Evolutionary conservation across 2,113 vertebrate genomes (phyloP), one percentile per base, ranked within the genome.

Genomic region (Lepus europaeus): DNA sequence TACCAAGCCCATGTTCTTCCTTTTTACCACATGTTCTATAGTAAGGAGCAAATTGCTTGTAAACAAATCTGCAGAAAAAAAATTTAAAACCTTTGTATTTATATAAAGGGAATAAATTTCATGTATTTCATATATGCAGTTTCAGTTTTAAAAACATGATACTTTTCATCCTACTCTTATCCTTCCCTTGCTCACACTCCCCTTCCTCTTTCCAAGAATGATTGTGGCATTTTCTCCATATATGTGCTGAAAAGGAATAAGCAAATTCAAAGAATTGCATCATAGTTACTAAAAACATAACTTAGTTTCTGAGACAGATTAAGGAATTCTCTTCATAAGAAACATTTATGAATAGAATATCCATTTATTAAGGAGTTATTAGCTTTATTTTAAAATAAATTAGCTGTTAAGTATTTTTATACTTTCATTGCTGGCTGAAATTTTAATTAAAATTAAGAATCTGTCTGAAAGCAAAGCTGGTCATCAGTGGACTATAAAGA

Each of bases 311-410:
- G 51, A 89, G n/a, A 36, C 80, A 31, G n/a, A 29, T 70, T 66
- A 36, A 49, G 87, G 49, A 19, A 61, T 74, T 91, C 87, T 95
- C 36, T 77, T 80, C 8, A 22, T 73, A 45, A 69, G 84, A 90
- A 89, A 49, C 89, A 86, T 78, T 89, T 91, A 72, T 69, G 78
- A 92, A 73, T 77, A 91, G 94, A 84, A 64, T 49, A 72, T 56
- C 20, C 13, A 76, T 59, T 89, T 84, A 56, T 68, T 56, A 87
- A 76, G 10, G 29, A 77, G 16, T 78, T 79, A 1, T 86, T 29
- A 64, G 39, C 61, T 95, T 79, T 74, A 89, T 17, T 89, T 95
- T 49, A 29, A 91, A 39, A 11, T 76, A 68, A 80, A 49, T 94
- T 73, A 86, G 66, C 17, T 49, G 3, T 4, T 59, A 27, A 45